Conservation (phyloP, 2,797 vertebrate species). For the Picus viridis region DNA sequence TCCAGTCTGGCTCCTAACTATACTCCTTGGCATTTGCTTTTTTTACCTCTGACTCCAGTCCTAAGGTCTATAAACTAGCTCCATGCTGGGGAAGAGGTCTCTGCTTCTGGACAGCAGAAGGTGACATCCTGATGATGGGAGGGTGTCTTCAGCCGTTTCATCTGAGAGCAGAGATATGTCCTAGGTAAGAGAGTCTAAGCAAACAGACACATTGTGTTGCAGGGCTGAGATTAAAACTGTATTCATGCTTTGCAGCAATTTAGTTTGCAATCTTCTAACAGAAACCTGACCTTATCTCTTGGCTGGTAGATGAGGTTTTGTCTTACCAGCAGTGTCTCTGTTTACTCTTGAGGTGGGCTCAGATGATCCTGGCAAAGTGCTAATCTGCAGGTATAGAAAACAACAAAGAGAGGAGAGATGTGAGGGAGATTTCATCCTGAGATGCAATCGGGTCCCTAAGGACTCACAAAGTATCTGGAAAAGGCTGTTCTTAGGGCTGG, state of each 20-base stretch:
- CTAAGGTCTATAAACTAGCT: background rate
- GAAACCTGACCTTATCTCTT: background rate
- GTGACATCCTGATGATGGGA: background rate
- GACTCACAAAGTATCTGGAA: background rate
- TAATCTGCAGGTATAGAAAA: background rate
- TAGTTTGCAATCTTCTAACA: background rate
- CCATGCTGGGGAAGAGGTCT: background rate
- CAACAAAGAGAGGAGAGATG: background rate
- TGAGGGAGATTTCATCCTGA: background rate
- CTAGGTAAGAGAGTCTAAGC: background rate
- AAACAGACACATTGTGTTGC: background rate
- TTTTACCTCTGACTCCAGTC: background rate
- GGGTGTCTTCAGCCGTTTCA: background rate
- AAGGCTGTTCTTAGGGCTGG: background rate
- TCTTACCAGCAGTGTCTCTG: background rate
- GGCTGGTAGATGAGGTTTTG: background rate
- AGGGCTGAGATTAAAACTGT: background rate
- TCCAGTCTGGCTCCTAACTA: background rate
- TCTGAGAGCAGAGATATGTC: background rate
- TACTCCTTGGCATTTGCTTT: background rate
- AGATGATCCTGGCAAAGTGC: background rate
- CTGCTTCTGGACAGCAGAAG: background rate
- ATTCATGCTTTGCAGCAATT: background rate
- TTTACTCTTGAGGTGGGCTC: background rate
- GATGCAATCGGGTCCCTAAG: background rate